These are phyloP conservation scores for Cryptus viduatorius DNA, from an alignment of 2,888 invertebrate species.

Conservation along the genomic window DNA sequence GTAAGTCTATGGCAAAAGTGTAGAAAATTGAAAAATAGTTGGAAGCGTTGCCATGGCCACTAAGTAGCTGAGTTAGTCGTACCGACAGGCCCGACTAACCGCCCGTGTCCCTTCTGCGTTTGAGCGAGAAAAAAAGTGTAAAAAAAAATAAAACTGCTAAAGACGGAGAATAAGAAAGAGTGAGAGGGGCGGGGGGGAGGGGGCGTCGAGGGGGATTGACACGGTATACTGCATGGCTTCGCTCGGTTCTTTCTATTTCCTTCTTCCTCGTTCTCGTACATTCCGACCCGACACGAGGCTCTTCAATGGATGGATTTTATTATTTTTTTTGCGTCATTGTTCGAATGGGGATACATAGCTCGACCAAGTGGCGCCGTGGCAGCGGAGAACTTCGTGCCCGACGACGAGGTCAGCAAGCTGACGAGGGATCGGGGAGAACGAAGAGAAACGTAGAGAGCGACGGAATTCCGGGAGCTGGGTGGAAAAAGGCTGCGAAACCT, in stretches of 20 bases:
- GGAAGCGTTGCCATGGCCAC: slow-evolving; percentile 75
- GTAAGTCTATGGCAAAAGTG: slow-evolving; percentile 25
- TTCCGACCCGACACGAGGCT: slow-evolving; percentile 15
- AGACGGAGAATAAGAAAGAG: slow-evolving; percentile 19
- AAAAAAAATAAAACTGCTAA: slow-evolving; percentile 14
- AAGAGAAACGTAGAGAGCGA: slow-evolving; percentile 16
- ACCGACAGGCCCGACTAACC: slow-evolving; percentile 33
- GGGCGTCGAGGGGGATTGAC: slow-evolving; percentile 43
- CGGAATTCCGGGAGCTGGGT: slow-evolving; percentile 28
- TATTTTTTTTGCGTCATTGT: slow-evolving; percentile 70
- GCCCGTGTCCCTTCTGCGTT: not conserved
- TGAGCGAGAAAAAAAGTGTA: slow-evolving; percentile 1
- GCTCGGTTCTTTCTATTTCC: slow-evolving; percentile 23
- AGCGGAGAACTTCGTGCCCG: slow-evolving; percentile 30
- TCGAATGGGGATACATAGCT: slow-evolving; percentile 49
- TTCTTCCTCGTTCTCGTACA: not conserved
- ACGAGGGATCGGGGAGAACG: slow-evolving; percentile 10
- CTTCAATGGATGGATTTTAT: slow-evolving; percentile 69
- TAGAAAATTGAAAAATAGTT: slow-evolving; percentile 75
- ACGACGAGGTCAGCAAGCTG: slow-evolving; percentile 43
- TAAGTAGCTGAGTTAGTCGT: slow-evolving; percentile 73
- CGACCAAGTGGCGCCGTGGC: slow-evolving; percentile 33
- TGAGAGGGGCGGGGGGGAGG: slow-evolving; percentile 17
- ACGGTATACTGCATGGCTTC: slow-evolving; percentile 32
- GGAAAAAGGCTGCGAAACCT: slow-evolving; percentile 39